Evolutionary conservation across 2,888 invertebrate species (phyloP).

Genomic region (Lycaena phlaeas): DNA sequence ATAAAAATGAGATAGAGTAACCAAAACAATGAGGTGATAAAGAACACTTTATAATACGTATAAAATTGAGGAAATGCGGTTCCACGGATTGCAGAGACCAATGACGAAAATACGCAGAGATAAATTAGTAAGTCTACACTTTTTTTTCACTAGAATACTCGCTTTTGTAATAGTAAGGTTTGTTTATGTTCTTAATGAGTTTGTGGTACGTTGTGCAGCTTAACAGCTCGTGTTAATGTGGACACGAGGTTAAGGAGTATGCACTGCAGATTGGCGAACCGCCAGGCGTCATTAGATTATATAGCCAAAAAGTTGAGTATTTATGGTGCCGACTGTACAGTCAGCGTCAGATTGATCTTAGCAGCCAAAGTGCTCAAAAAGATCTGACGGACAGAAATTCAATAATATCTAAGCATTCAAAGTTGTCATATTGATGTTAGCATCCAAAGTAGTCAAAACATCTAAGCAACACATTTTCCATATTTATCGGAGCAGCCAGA

Average conservation of each 20-base stretch:
- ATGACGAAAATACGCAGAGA: conserved; percentile 40
- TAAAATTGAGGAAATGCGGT: conserved; percentile 25
- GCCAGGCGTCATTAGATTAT: conserved; percentile 1
- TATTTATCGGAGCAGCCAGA: too few relatives aligned
- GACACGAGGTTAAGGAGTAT: neutral
- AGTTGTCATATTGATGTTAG: too few relatives aligned
- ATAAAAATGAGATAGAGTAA: too few relatives aligned
- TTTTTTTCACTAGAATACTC: neutral
- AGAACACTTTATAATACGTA: neutral
- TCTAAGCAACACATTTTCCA: too few relatives aligned
- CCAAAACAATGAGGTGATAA: too few relatives aligned
- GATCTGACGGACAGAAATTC: too few relatives aligned
- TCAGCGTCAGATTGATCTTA: too few relatives aligned
- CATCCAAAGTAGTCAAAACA: too few relatives aligned
- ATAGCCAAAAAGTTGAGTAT: conserved; percentile 1
- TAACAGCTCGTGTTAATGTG: conserved; percentile 1
- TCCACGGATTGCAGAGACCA: conserved; percentile 26
- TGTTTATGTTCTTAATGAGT: neutral
- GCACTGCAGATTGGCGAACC: conserved; percentile 1
- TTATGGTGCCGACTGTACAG: neutral
- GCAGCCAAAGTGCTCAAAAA: too few relatives aligned
- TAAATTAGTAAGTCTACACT: conserved; percentile 35
- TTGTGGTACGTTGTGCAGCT: neutral
- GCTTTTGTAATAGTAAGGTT: neutral
- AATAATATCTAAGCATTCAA: too few relatives aligned